phyloP scores from a whole-genome alignment of 1,140 invertebrate genomes.

The Nasonia giraulti region DNA sequence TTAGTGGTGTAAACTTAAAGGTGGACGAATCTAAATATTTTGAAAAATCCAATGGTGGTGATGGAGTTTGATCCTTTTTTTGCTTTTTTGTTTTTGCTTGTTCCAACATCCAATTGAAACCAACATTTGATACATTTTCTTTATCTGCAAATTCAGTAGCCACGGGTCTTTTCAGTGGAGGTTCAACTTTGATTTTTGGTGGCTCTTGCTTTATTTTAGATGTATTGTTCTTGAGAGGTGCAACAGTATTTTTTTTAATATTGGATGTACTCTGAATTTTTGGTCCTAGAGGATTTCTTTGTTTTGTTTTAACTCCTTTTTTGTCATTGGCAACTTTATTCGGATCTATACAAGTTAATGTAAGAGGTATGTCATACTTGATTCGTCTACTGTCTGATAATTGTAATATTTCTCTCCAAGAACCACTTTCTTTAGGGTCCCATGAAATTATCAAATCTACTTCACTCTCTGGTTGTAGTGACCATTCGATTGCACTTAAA shows the following conservation, averaged over 20 bases:
- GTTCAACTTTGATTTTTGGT: conserved; percentile 21
- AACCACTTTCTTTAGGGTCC: conserved; percentile 76
- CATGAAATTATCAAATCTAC: conserved; percentile 76
- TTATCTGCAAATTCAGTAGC: conserved; percentile 49
- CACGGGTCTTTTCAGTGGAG: conserved; percentile 45
- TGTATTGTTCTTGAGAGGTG: conserved; percentile 8
- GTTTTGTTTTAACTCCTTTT: conserved; percentile 51
- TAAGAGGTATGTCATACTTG: conserved; percentile 80
- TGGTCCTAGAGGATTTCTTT: conserved; percentile 62
- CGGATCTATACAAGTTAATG: conserved; percentile 60
- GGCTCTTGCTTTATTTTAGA: conserved; percentile 19
- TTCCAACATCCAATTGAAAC: conserved; percentile 47
- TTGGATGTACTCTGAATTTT: conserved; percentile 55
- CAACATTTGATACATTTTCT: conserved; percentile 55
- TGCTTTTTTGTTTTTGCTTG: conserved; percentile 51
- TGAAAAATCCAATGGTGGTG: conserved; percentile 42
- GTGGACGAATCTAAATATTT: conserved; percentile 50
- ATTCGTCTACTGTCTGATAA: conserved; percentile 78
- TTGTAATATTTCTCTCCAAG: conserved; percentile 78
- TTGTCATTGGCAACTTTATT: conserved; percentile 69
- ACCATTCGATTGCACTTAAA: conserved; percentile 74
- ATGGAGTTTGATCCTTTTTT: conserved; percentile 34
- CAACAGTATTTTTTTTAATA: conserved; percentile 39
- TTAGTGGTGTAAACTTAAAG: conserved; percentile 55
- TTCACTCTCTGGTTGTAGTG: conserved; percentile 71